These are phyloP conservation scores for Microhierax caerulescens DNA, from an alignment of 2,797 vertebrate genomes.

Conservation along the genomic window DNA sequence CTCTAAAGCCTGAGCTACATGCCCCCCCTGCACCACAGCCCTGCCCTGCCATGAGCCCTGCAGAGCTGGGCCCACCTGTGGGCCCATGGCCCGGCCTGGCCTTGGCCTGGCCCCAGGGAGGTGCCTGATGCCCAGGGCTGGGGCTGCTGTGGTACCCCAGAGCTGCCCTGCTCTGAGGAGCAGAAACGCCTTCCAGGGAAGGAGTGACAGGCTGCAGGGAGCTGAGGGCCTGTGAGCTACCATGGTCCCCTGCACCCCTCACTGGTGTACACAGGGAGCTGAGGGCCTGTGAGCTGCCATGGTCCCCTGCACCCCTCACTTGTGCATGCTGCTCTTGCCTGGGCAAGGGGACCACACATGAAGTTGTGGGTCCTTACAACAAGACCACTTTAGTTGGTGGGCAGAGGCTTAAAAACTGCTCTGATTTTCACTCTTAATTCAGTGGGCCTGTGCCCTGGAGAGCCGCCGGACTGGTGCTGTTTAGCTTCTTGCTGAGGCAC, in stretches of 20 bases:
- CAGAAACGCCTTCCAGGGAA: neutral
- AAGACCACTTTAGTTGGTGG: neutral
- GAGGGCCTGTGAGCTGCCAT: neutral
- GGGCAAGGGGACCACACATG: fast-evolving
- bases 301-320: neutral
- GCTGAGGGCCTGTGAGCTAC: neutral
- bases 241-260: fast-evolving
- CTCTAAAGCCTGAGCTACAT: neutral
- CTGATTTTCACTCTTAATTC: neutral
- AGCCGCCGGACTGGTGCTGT: neutral
- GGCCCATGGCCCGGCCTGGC: too few relatives aligned
- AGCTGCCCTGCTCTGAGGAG: neutral
- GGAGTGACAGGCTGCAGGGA: neutral
- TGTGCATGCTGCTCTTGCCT: neutral
- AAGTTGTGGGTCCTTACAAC: neutral
- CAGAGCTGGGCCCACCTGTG: fast-evolving
- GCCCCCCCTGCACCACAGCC: fast-evolving
- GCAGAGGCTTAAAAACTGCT: neutral
- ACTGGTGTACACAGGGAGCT: neutral
- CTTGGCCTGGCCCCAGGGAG: neutral
- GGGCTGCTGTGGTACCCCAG: neutral
- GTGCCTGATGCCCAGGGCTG: neutral
- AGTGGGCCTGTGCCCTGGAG: neutral
- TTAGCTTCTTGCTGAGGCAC: neutral
- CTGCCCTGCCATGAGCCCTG: neutral